These are phyloP conservation scores for Notothenia coriiceps DNA, from an alignment of 2,113 vertebrate genomes.

Conservation along the genomic window DNA sequence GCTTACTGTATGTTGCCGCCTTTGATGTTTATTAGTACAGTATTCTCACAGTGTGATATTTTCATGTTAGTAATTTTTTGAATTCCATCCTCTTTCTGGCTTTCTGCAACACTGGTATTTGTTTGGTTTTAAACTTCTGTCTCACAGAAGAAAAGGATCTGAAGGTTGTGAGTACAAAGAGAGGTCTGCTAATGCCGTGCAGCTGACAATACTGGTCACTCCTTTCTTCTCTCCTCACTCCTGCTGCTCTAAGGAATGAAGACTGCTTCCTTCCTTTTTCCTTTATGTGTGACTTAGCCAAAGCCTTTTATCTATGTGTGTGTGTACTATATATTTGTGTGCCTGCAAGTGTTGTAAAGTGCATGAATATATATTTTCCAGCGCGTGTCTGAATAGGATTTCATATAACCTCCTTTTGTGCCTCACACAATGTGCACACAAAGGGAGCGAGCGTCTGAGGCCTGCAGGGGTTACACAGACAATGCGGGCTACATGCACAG, in stretches of 20 bases:
- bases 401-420: slow-evolving; percentile 34
- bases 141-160: slow-evolving; percentile 64
- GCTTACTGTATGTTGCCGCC: not conserved
- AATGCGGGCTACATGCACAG: slow-evolving; percentile 73
- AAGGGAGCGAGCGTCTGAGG: slow-evolving; percentile 37
- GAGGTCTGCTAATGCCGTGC: slow-evolving; percentile 51
- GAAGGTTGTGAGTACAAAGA: slow-evolving; percentile 55
- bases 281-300: slow-evolving; percentile 35
- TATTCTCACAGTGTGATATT: slow-evolving; percentile 14
- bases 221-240: slow-evolving; percentile 60
- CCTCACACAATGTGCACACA: slow-evolving; percentile 49
- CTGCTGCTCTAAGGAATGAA: slow-evolving; percentile 52
- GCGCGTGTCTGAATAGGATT: slow-evolving; percentile 50
- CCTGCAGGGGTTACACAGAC: slow-evolving; percentile 47
- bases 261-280: slow-evolving; percentile 62
- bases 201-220: slow-evolving; percentile 59
- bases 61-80: not conserved
- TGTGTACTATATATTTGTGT: not conserved
- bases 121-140: slow-evolving; percentile 47
- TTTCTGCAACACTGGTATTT: slow-evolving; percentile 35
- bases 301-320: slow-evolving; percentile 25
- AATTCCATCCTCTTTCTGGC: slow-evolving; percentile 5
- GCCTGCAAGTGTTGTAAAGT: slow-evolving; percentile 5
- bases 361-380: slow-evolving; percentile 29
- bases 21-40: slow-evolving; percentile 31